Conservation (phyloP, 2,113 vertebrate species). For the Phodopus roborovskii region DNA sequence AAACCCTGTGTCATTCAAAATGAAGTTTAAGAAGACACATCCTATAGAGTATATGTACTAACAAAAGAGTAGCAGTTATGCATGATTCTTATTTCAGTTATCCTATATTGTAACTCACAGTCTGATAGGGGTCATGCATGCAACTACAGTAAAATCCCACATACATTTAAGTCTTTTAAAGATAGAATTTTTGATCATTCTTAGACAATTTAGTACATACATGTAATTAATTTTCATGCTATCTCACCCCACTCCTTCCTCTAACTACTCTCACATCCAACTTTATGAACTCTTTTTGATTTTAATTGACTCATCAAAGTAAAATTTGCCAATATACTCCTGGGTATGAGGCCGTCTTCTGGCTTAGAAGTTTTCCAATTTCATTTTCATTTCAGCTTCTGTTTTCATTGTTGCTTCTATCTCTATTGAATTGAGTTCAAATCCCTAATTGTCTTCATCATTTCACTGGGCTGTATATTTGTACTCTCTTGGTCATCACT, state of each 20-base stretch:
- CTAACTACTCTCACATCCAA: not conserved
- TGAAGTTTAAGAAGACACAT: conserved; percentile 66
- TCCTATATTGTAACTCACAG: conserved; percentile 40
- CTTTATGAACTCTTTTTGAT: not conserved
- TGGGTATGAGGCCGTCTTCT: not conserved
- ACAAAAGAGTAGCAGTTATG: conserved; percentile 47
- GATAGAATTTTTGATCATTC: not conserved
- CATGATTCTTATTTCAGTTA: conserved; percentile 62
- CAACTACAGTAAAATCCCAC: conserved; percentile 76
- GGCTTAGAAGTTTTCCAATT: not conserved
- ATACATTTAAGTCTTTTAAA: conserved; percentile 45
- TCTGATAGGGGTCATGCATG: conserved; percentile 75
- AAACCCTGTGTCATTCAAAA: conserved; percentile 52
- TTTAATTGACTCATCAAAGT: not conserved
- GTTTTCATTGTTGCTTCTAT: not conserved
- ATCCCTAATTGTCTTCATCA: not conserved
- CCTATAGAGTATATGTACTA: not conserved
- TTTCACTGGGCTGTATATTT: not conserved
- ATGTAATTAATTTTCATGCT: not conserved
- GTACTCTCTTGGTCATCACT: not conserved
- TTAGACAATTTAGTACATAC: not conserved
- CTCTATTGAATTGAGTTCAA: not conserved
- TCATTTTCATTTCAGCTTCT: not conserved
- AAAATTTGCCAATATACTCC: not conserved
- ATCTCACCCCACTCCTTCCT: not conserved